A percentile compares a stretch with the other conserved stretches of the same genome.
Conservation (phyloP, 2,888 invertebrate species). For the Hydropsyche betteni region DNA sequence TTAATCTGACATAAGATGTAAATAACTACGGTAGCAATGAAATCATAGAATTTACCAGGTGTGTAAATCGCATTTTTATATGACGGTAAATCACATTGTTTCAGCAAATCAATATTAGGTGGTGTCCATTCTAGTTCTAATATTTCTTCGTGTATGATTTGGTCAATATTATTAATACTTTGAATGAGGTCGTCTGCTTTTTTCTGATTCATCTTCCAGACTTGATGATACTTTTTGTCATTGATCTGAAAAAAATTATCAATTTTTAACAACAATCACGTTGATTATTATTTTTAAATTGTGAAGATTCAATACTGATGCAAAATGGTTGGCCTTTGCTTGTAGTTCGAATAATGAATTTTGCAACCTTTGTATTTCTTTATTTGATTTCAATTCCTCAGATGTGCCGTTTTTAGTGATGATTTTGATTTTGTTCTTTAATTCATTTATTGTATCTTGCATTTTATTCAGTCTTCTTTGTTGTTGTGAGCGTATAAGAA, state of each 20-base stretch:
- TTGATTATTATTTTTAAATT: not conserved
- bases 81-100: conserved; percentile 61
- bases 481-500: conserved; percentile 80
- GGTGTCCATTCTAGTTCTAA: conserved; percentile 67
- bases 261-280: not conserved
- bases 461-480: conserved; percentile 80
- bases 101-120: conserved; percentile 58
- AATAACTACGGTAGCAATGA: too few relatives aligned
- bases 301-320: conserved; percentile 56
- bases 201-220: conserved; percentile 71
- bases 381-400: conserved; percentile 73
- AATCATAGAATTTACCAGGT: not conserved
- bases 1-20: too few relatives aligned
- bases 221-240: conserved; percentile 68
- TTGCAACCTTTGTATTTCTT: conserved; percentile 75
- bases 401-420: conserved; percentile 62
- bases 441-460: conserved; percentile 73
- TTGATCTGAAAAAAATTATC: conserved; percentile 58
- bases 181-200: conserved; percentile 63
- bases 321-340: conserved; percentile 74
- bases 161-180: conserved; percentile 68
- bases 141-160: conserved; percentile 70
- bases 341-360: conserved; percentile 74
- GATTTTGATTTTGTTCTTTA: conserved; percentile 58
- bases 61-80: conserved; percentile 54